Percentiles rank a stretch among this genome's conserved stretches.
Conservation (phyloP, 2,797 vertebrate genomes). For the Poliocrania exsul region DNA sequence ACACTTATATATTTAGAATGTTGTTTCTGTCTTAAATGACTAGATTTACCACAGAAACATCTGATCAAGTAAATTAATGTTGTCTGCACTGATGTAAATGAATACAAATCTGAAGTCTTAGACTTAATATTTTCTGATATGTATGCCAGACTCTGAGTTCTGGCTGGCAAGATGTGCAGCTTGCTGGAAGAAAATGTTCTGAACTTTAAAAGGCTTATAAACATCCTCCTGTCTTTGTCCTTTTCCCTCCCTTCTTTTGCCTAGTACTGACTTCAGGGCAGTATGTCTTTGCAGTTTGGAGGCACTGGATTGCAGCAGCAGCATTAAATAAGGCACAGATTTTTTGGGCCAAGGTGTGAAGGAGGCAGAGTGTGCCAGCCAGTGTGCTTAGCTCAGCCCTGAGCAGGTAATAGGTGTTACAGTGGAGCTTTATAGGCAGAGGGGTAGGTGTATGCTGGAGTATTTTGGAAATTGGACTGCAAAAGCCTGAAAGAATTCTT, state of each 20-base stretch:
- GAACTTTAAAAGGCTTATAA: not conserved
- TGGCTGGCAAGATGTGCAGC: not conserved
- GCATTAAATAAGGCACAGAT: not conserved
- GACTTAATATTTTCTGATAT: not conserved
- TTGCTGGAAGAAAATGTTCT: conserved; percentile 24
- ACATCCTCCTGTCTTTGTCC: not conserved
- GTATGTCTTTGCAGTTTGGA: not conserved
- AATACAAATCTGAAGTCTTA: not conserved
- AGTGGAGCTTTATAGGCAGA: not conserved
- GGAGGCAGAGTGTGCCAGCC: not conserved
- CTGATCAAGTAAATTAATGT: not conserved
- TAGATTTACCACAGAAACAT: not conserved
- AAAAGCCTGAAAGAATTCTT: not conserved
- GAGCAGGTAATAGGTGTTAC: not conserved
- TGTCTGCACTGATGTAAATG: not conserved
- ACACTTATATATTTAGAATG: not conserved
- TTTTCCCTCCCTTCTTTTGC: accelerated
- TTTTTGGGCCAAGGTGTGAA: not conserved
- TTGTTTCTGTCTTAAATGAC: not conserved
- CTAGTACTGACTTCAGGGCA: not conserved
- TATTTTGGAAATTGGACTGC: not conserved
- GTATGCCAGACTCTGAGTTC: not conserved
- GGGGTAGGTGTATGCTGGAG: not conserved
- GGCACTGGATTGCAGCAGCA: not conserved
- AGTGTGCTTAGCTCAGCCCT: not conserved